phyloP scores from a whole-genome alignment of 2,113 vertebrate genomes.

The Ameiurus melas region DNA sequence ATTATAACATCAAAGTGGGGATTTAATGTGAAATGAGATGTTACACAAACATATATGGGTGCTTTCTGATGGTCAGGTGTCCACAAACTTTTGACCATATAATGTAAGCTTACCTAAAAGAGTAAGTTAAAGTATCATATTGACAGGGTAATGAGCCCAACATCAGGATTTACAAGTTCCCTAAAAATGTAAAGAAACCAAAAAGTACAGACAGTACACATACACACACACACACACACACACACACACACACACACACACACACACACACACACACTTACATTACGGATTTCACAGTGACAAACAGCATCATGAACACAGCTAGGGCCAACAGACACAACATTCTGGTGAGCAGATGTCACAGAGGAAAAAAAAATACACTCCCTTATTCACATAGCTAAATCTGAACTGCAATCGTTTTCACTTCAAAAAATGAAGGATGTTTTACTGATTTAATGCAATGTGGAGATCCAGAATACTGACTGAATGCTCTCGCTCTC shows the following conservation, averaged over 20 bases:
- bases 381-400: conserved; percentile 33
- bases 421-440: conserved; percentile 18
- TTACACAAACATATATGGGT: not conserved
- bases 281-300: conserved; percentile 34
- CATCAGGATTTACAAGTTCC: not conserved
- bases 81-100: not conserved
- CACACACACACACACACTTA: conserved; percentile 32
- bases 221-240: conserved; percentile 18
- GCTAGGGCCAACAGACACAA: conserved; percentile 44
- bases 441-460: not conserved
- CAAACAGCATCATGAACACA: conserved; percentile 29
- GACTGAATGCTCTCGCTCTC: not conserved
- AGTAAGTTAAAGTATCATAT: not conserved
- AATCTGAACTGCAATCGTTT: conserved; percentile 24
- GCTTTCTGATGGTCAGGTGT: not conserved
- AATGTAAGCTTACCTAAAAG: too few species aligned
- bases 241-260: conserved; percentile 26
- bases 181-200: not conserved
- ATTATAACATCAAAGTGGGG: not conserved
- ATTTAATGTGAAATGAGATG: not conserved
- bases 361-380: conserved; percentile 35
- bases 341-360: conserved; percentile 36
- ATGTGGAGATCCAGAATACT: not conserved
- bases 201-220: not conserved
- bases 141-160: not conserved